phyloP scores from a whole-genome alignment of 2,797 vertebrate genomes.

The Allochrocebus solatus region DNA sequence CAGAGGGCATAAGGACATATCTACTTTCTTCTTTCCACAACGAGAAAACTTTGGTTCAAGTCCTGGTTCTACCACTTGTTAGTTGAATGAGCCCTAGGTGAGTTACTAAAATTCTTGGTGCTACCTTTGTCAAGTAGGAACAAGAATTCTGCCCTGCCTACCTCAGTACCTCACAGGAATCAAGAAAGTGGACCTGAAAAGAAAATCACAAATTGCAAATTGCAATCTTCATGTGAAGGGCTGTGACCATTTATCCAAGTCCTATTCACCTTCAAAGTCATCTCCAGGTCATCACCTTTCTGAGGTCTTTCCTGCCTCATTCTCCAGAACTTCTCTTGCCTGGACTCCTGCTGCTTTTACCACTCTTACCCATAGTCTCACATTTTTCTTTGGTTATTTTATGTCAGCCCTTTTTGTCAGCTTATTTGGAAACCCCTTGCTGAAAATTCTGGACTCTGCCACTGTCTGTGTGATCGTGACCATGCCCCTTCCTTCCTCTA shows the following conservation, averaged over 20 bases:
- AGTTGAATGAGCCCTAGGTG: neutral
- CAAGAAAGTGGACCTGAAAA: neutral
- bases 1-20: neutral
- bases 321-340: neutral
- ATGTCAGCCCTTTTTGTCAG: neutral
- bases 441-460: neutral
- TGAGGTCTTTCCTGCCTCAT: neutral
- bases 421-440: neutral
- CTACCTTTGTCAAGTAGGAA: neutral
- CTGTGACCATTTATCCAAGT: neutral
- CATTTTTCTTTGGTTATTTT: neutral
- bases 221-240: neutral
- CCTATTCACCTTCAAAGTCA: neutral
- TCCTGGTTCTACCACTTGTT: neutral
- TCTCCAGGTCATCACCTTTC: neutral
- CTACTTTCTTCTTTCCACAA: neutral
- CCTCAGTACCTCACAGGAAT: neutral
- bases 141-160: neutral
- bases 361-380: neutral
- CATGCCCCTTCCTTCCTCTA: neutral
- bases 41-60: neutral
- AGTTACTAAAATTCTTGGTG: neutral
- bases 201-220: neutral
- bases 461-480: neutral
- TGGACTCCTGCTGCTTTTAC: neutral